Evolutionary conservation across 2,113 vertebrate species (phyloP), one percentile per base, ranked within the genome.

Genomic region (Pteronura brasiliensis): DNA sequence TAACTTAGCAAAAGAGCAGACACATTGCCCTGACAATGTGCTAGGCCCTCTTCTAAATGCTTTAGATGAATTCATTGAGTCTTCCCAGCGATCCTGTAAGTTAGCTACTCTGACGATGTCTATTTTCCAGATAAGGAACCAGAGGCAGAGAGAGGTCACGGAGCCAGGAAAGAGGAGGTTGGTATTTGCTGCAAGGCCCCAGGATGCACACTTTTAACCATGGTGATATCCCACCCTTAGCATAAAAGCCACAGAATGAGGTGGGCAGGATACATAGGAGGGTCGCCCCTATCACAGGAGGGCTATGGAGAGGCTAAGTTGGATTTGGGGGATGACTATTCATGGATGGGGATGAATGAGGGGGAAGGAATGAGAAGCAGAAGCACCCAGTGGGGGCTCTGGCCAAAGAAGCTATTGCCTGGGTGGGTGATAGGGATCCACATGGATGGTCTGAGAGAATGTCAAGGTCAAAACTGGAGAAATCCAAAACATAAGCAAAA

Each of bases 331-430:
- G 6, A 9, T 63, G 71, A 49, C 23, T 44, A 4, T 14, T 34
- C 15, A 21, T n/a, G n/a, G 34, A 1, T 1, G 15, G 61, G 65
- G 79, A 90, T 18, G 29, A 39, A 31, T 44, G 42, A 84, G 15
- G 17, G 9, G 18, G 14, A 88, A 85, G 29, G 29, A 49, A 63
- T 12, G 42, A 82, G 17, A 57, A 2, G 11, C 20, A 25, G 44
- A 52, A 49, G 13, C 4, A 11, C 1, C 34, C 29, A 6, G 2
- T n/a, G 31, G 9, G 34, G 7, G 1, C 23, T 47, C 10, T 4
- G 34, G 21, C 39, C 65, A 6, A 42, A 74, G 27, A 79, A 8
- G 69, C 47, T 39, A 10, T 59, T 27, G 13, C 36, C 20, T 36
- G 7, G 25, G 52, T 49, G 25, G 67, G 39, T 1, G 3, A 90